A percentile compares a stretch with the other conserved stretches of the same genome.
Conservation (phyloP, 2,113 vertebrate species). For the Parotia lawesii region DNA sequence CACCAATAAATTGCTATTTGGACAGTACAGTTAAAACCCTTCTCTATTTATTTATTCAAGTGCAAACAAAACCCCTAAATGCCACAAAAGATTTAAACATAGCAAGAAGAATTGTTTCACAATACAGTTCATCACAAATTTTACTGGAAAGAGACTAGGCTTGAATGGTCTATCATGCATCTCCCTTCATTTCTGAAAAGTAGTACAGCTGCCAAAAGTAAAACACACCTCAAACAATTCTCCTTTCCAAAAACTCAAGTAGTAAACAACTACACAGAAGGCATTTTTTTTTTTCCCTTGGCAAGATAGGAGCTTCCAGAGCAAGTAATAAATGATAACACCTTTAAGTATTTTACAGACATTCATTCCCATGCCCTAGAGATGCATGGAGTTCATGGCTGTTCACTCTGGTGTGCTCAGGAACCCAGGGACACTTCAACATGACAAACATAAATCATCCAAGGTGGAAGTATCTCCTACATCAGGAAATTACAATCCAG, state of each 20-base stretch:
- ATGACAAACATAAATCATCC: not conserved
- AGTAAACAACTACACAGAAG: not conserved
- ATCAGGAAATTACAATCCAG: not conserved
- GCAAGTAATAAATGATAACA: not conserved
- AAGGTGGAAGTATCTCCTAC: not conserved
- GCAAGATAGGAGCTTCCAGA: not conserved
- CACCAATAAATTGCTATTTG: not conserved
- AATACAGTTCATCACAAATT: not conserved
- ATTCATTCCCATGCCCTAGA: not conserved
- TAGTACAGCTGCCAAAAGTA: not conserved
- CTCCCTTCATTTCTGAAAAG: not conserved
- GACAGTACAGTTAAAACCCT: not conserved
- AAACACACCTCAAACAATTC: not conserved
- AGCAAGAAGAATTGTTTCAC: not conserved
- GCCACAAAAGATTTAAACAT: not conserved
- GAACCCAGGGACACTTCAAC: not conserved
- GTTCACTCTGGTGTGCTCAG: not conserved
- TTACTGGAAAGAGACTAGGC: not conserved
- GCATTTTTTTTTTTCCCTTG: not conserved
- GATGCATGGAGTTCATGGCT: not conserved
- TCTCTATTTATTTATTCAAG: not conserved
- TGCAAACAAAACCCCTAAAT: not conserved
- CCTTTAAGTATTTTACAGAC: not conserved
- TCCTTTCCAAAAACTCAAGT: not conserved
- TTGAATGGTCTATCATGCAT: not conserved